Base-by-base conservation (phyloP, 2,888 invertebrate genomes). In the Lycophotia porphyrea region DNA sequence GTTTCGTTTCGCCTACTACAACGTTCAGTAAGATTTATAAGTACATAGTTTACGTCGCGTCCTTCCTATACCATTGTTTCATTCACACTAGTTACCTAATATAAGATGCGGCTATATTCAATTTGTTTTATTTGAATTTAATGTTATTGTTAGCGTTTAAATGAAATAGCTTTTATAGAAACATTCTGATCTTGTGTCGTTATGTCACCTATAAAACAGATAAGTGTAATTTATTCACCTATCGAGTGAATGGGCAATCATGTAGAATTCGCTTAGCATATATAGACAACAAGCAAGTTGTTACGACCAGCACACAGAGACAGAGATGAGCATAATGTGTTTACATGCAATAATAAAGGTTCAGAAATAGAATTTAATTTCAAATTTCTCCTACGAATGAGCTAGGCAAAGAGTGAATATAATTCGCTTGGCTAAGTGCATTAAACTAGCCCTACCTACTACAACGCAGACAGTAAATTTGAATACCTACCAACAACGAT, bases 181-280 rank as follows among this genome's bases (percentile, higher is more conserved):
- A 65, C 71, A 60, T 81, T 81, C 68, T 58, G 67, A 81, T 71
- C n/a, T 70, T 39, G 69, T 52, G 82, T 76, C 71, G 73, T 81
- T 66, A 76, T 76, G 49, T 67, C 24, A 73, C 36, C 70, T 69
- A 61, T 76, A 81, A 73, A 80, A 67, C 31, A 60, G 44, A 55
- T 49, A 67, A 64, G 61, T 63, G 39, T 61, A 73, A 55, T 81
- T 80, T 68, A 81, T 78, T 76, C 71, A 74, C 66, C 64, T 69
- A 47, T 60, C 18, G 55, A 74, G 49, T 71, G 72, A 68, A 78
- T 76, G 39, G 76, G 76, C 74, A 74, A 75, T 84, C 55, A n/a
- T 65, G 61, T 75, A 36, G 36, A 76, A 78, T 82, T 86, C 82
- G 86, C 85, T 72, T 69, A 71, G 85, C 85, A 80, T 64, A 74